Evolutionary conservation across 2,888 invertebrate species (phyloP).

Genomic region (Cinara cedri): DNA sequence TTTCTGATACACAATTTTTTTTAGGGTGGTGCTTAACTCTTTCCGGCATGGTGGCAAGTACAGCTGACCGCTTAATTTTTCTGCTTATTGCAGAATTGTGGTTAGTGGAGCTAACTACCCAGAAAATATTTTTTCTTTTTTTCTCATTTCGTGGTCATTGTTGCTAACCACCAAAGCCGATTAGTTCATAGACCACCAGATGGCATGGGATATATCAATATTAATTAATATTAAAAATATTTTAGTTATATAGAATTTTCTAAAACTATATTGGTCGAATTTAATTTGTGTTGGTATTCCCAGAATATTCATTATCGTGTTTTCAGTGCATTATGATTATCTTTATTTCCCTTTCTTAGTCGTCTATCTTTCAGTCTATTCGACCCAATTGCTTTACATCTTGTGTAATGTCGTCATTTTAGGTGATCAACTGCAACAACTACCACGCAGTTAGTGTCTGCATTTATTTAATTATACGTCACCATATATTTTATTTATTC

Average conservation of each 20-base stretch:
- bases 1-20: no score
- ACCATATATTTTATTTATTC: not conserved
- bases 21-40: no score
- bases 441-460: not conserved
- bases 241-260: not conserved
- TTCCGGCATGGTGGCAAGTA: no score
- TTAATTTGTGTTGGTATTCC: not conserved
- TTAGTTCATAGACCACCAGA: slow-evolving; percentile 1
- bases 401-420: slow-evolving; percentile 14
- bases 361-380: not conserved
- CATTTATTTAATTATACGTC: not conserved
- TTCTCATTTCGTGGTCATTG: not conserved
- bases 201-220: not conserved
- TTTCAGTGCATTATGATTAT: not conserved
- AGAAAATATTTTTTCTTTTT: slow-evolving; percentile 14
- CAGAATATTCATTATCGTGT: not conserved
- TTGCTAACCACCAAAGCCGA: not conserved
- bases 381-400: not conserved
- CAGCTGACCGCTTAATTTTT: no score
- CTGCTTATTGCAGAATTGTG: no score
- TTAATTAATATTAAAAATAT: not conserved
- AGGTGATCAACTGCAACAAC: slow-evolving; percentile 2
- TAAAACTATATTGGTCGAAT: slow-evolving; percentile 4
- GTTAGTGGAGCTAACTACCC: not conserved
- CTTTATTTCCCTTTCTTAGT: not conserved